Evolutionary conservation across 2,113 vertebrate species (phyloP), one percentile per base, ranked within the genome.

Genomic region (Nematolebias whitei): DNA sequence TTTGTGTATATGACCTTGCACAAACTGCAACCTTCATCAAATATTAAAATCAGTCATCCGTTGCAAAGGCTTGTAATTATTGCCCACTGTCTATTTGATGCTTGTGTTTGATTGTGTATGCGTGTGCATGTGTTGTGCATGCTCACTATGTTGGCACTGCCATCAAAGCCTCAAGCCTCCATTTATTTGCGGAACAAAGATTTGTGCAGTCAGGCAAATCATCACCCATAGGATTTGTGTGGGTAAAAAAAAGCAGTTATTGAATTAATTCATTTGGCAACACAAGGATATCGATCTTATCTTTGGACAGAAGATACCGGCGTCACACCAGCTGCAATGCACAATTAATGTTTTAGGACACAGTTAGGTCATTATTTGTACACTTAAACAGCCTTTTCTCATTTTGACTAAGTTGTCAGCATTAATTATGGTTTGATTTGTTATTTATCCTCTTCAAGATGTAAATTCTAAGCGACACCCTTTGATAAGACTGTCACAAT

Each of bases 21-120:
- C 65, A 56, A 3, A 20, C 53, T 29, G 63, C 76, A 83, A 79
- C 81, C 85, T 83, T 83, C 73, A 73, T 85, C 65, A 83, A 85
- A 83, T 80, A 85, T 85, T 85, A 85, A 87, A 86, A 66, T 58
- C 79, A 84, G 79, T 74, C 79, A 86, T 56, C 65, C 78, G 52
- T 47, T 63, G 38, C 58, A 60, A 71, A 58, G 63, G 32, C 62
- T 71, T 79, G 69, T 78, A 80, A 78, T 52, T 44, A 43, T 78
- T 83, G 44, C 56, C 79, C 58, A 68, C 63, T 62, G 69, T 80
- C 53, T 82, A 41, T 71, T 68, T 68, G 65, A 56, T 0, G 19
- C 29, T 24, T 65, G 24, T 44, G 16, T 55, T 26, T 35, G 41
- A 29, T 50, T 43, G 32, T 70, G 49, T 64, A 54, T 41, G 40